Evolutionary conservation across 2,888 invertebrate species (phyloP).

Genomic region (Chesias legatella): DNA sequence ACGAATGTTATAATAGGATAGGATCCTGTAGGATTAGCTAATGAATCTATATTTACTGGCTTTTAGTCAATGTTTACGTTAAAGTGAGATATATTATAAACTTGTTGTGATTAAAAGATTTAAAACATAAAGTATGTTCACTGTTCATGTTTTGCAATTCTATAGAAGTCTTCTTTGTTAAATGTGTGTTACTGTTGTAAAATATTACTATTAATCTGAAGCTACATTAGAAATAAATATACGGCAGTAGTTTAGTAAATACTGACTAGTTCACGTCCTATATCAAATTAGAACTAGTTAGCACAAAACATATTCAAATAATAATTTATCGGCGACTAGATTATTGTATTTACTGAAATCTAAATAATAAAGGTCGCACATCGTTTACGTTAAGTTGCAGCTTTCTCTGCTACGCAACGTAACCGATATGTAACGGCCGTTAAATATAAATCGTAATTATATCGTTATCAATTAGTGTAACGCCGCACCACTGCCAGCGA

Average conservation of each 20-base stretch:
- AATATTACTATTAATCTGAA: background rate
- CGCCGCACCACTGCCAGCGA: conserved; percentile 63
- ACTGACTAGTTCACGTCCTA: conserved; percentile 7
- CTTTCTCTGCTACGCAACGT: no score
- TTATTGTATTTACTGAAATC: background rate
- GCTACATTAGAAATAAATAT: no score
- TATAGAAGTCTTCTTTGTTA: conserved; percentile 3
- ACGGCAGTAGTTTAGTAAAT: background rate
- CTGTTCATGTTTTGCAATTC: conserved; percentile 1
- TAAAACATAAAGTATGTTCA: conserved; percentile 2
- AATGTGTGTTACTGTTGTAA: background rate
- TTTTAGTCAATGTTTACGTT: background rate
- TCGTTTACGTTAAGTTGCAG: no score
- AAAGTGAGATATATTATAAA: conserved; percentile 4
- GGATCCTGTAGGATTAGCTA: conserved; percentile 10
- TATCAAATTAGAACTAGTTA: conserved; percentile 11
- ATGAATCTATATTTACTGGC: conserved; percentile 2
- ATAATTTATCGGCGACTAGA: conserved; percentile 4
- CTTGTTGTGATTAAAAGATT: conserved; percentile 6
- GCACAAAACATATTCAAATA: conserved; percentile 10
- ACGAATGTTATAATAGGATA: conserved; percentile 1
- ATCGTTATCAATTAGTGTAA: conserved; percentile 39
- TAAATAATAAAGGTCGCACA: no score
- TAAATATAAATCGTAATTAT: conserved; percentile 11
- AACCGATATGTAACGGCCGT: no score